Evolutionary conservation across 2,797 vertebrate genomes (phyloP), one percentile per base, ranked within the genome.

Genomic region (Tragelaphus eurycerus): DNA sequence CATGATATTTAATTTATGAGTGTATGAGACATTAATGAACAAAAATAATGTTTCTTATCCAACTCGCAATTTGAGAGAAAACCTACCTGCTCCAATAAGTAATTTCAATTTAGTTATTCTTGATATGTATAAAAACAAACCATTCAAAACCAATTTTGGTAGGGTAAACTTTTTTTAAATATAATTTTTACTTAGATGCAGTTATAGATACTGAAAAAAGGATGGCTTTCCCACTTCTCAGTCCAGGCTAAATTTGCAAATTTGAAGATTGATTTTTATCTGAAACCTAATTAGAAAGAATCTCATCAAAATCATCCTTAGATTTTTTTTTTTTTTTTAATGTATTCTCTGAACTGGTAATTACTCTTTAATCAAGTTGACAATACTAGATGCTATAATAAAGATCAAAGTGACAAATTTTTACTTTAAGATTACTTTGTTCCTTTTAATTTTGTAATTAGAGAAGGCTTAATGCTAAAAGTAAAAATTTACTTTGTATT

Each of bases 231-330:
- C 6, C 11, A 76, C 15, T 2, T 83, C 14, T 15, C 2, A 90
- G 13, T 0, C 6, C 14, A 92, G 23, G 7, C 2, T 90, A 62
- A 91, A 55, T 16, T 57, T 23, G 6, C 1, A 34, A 5, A 21
- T 17, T 27, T 10, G 27, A 86, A 71, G 13, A 19, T 1, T 85
- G 67, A 95, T 82, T 96, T 95, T 92, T 64, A 43, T 85, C 13
- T 81, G 17, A 95, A 93, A 94, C 38, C 38, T 90, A 94, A 93
- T 93, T 96, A 95, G 25, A 95, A 71, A 5, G 6, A 86, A 92
- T 90, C 48, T 59, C 29, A 94, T 87, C 59, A 94, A 92, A 94
- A 93, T 81, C 10, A 34, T 29, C 4, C 6, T 90, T 74, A 27
- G 9, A 21, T 9, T 76, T 92, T 89, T 46, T 64, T 9, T 67